A percentile compares a stretch with the other conserved stretches of the same genome.
phyloP scores from a whole-genome alignment of 23 tunicate species.

The Trididemnum miniatum region DNA sequence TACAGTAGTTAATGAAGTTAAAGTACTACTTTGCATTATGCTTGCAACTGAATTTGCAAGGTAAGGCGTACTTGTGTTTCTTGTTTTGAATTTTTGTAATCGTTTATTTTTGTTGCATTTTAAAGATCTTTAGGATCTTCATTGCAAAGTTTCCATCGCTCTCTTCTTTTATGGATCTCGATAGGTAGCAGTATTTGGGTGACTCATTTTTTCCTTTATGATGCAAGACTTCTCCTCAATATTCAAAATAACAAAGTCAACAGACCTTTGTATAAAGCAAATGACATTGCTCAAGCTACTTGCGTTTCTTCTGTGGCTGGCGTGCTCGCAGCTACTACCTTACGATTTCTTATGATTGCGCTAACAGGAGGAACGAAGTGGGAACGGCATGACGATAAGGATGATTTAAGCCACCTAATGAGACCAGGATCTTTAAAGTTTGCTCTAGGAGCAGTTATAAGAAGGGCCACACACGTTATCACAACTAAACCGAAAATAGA shows the following conservation, averaged over 20 bases:
- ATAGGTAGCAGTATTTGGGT: conserved; percentile 38
- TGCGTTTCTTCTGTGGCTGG: conserved; percentile 37
- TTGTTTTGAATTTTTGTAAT: too few species aligned
- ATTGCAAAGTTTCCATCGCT: conserved; percentile 61
- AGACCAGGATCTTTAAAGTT: conserved; percentile 28
- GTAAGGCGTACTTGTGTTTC: too few species aligned
- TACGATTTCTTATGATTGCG: conserved; percentile 7
- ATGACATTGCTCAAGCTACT: conserved; percentile 49
- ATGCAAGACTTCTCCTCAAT: conserved; percentile 25
- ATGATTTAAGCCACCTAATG: conserved; percentile 71
- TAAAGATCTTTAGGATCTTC: conserved; percentile 68
- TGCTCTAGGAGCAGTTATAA: conserved; percentile 72
- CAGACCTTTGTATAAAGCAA: conserved; percentile 17
- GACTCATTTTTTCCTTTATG: conserved; percentile 55
- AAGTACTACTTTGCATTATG: too few species aligned
- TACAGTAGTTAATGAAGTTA: too few species aligned
- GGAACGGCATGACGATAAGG: conserved; percentile 77
- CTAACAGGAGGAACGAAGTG: conserved; percentile 34
- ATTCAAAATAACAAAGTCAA: neutral
- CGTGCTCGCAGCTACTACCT: conserved; percentile 23
- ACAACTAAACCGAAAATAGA: too few species aligned
- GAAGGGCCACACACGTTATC: neutral
- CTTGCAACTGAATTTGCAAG: too few species aligned
- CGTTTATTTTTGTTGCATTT: too few species aligned
- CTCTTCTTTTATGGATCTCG: conserved; percentile 54